Conservation (phyloP, 2,888 invertebrate species). For the Schizotus pectinicornis region DNA sequence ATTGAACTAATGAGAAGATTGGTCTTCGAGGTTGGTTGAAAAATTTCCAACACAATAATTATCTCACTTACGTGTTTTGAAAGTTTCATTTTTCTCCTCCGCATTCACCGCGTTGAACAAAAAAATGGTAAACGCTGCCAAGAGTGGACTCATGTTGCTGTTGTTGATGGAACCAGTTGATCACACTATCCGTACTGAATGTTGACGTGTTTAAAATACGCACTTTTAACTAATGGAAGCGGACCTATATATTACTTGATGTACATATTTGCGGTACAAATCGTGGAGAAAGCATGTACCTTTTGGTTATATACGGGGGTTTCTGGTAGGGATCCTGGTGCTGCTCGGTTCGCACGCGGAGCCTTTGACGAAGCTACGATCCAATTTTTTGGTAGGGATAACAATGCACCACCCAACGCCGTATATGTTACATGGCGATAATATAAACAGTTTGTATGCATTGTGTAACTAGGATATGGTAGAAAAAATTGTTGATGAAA, state of each 20-base stretch:
- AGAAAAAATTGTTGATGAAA: conserved; percentile 21
- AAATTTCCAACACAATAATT: conserved; percentile 2
- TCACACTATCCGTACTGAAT: background rate
- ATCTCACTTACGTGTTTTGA: conserved; percentile 19
- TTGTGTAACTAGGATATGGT: conserved; percentile 22
- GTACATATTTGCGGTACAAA: conserved; percentile 11
- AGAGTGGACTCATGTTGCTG: background rate
- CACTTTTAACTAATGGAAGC: no score
- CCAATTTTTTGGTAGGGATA: conserved; percentile 18
- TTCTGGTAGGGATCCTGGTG: conserved; percentile 17
- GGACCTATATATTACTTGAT: conserved; percentile 6
- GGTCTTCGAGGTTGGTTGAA: no score
- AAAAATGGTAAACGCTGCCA: background rate
- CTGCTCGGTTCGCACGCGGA: background rate
- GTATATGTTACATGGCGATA: conserved; percentile 15
- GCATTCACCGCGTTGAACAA: conserved; percentile 10
- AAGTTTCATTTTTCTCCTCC: conserved; percentile 9
- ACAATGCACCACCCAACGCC: conserved; percentile 17
- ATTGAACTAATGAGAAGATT: no score
- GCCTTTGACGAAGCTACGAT: conserved; percentile 6
- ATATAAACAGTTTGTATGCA: conserved; percentile 29
- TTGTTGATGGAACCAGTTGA: background rate
- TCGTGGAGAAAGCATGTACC: conserved; percentile 23
- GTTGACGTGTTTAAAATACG: background rate
- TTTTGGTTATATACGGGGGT: conserved; percentile 23